Evolutionary conservation across 2,888 invertebrate species (phyloP), one percentile per base, ranked within the genome.

Genomic region (Ectemnius lituratus): DNA sequence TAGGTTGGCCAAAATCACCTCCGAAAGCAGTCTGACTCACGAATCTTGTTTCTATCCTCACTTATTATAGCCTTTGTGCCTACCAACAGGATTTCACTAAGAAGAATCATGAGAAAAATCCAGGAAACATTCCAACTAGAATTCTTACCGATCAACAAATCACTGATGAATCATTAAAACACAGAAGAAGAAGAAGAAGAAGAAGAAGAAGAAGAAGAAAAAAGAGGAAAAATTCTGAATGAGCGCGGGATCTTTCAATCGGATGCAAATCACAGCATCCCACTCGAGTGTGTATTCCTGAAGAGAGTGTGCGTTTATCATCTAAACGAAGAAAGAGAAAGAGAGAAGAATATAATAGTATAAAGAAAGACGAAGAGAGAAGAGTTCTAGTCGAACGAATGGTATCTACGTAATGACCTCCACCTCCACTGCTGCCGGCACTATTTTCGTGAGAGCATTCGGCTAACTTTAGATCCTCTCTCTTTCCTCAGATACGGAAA

Each of bases 401-500:
- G 70, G 76, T 79, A 84, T 84, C 37, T 87, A 85, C 83, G 76
- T 82, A 87, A 84, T 85, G 87, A 88, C 88, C 88, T 88, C 88
- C 88, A 87, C 88, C 87, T 37, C 37, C 37, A 86, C 85, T 85
- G 85, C 87, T 81, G 84, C 88, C 88, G 80, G 73, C 82, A 88
- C 88, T 89, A 89, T 88, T 89, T 88, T 88, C 84, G 87, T 89
- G 82, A 84, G 84, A 78, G 75, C 64, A 79, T 81, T 78, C 77
- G 73, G 84, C 88, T 88, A 89, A 88, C 84, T 89, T 89, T 89
- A 89, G 88, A 37, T 37, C 37, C 37, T 8, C 37, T 37, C 37
- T 37, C 37, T 37, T 37, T 37, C 37, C 37, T 11, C 8, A 6
- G 37, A 37, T 37, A 37, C 37, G 37, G 37, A 37, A 8, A 37